These are phyloP conservation scores for Imbricaverruca yamaguchii DNA, from an alignment of 2,888 invertebrate species.

Conservation along the genomic window DNA sequence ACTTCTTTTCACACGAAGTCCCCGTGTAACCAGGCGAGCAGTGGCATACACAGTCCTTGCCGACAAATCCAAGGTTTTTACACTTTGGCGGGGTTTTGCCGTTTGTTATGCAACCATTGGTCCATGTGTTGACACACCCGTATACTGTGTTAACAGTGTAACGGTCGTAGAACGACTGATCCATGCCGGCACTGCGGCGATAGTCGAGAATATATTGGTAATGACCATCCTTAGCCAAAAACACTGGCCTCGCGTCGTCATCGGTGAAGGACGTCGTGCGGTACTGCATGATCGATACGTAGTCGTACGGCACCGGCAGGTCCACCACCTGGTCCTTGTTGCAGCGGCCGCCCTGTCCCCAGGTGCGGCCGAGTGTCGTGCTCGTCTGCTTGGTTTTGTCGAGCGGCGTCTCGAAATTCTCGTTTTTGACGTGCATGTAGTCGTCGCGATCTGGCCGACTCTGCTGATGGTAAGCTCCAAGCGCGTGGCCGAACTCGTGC, in stretches of 20 bases:
- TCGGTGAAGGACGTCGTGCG: background rate
- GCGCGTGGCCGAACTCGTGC: background rate
- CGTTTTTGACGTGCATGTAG: background rate
- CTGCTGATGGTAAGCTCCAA: background rate
- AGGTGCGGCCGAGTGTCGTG: background rate
- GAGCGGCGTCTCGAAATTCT: background rate
- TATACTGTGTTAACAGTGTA: background rate
- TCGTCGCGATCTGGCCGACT: background rate
- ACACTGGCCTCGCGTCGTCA: background rate
- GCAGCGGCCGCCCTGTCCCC: background rate
- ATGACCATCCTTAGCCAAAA: background rate
- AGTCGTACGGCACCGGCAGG: background rate
- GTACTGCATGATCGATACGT: background rate
- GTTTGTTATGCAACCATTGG: background rate
- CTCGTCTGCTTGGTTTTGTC: background rate
- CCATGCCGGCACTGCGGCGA: background rate
- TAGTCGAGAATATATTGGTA: background rate
- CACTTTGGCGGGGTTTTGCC: background rate
- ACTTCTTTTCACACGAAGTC: background rate
- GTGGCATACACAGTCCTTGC: background rate
- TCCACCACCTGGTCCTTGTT: background rate
- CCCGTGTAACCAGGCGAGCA: background rate
- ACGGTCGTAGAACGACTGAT: background rate
- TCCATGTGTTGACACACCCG: background rate
- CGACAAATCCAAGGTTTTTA: background rate